Conservation (phyloP, 30 jellyfish, hydroid and myxozoan genomes). For the Cassiopea andromeda region DNA sequence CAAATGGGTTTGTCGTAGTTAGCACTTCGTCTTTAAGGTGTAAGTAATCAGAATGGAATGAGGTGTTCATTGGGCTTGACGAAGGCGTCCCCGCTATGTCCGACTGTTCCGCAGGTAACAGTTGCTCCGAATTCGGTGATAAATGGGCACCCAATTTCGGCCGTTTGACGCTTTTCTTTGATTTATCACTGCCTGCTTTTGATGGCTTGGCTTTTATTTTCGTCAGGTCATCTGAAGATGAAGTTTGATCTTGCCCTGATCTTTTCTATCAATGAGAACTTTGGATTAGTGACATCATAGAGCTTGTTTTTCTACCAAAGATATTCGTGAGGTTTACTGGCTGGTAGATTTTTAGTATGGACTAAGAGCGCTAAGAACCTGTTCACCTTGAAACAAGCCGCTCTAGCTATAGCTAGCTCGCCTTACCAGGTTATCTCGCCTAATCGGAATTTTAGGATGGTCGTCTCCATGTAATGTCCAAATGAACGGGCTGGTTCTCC, state of each 20-base stretch:
- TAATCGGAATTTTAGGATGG: no score
- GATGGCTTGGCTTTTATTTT: conserved; percentile 31
- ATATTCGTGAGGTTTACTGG: background rate
- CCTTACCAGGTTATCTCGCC: no score
- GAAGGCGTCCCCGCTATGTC: conserved; percentile 48
- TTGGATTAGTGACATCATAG: background rate
- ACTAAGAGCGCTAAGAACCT: no score
- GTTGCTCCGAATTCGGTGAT: conserved; percentile 20
- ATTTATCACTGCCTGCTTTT: conserved; percentile 34
- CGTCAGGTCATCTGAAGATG: conserved; percentile 13
- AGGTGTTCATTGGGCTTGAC: conserved; percentile 30
- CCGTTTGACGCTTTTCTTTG: conserved; percentile 39
- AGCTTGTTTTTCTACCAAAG: background rate
- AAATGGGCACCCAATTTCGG: background rate
- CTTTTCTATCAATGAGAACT: conserved; percentile 28
- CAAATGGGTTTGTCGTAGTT: conserved; percentile 3
- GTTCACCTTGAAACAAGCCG: no score
- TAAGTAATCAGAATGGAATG: conserved; percentile 37
- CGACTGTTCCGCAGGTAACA: conserved; percentile 22
- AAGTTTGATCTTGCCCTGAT: conserved; percentile 28
- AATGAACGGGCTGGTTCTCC: no score
- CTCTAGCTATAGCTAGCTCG: no score
- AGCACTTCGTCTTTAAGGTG: conserved; percentile 34
- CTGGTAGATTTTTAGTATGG: no score
- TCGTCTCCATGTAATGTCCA: no score